A percentile compares a stretch with the other conserved stretches of the same genome.
phyloP scores from a whole-genome alignment of 2,113 vertebrate genomes.

The Mustela nigripes region DNA sequence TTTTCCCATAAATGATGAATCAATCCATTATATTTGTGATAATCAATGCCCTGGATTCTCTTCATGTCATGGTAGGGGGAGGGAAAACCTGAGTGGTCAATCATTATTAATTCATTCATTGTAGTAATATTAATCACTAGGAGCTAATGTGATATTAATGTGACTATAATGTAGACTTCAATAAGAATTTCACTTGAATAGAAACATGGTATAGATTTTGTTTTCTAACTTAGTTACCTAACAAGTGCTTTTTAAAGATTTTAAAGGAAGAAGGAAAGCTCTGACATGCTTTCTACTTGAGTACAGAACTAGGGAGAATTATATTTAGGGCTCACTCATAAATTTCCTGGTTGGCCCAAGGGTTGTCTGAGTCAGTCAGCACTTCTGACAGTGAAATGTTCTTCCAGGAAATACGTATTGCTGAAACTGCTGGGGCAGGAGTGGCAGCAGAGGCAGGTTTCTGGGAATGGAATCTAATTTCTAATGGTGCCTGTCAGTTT shows the following conservation, averaged over 20 bases:
- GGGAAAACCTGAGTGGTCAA: slow-evolving; percentile 83
- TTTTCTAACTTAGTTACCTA: slow-evolving; percentile 72
- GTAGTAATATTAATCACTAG: slow-evolving; percentile 86
- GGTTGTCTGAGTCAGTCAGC: slow-evolving; percentile 78
- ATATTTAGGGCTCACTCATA: slow-evolving; percentile 16
- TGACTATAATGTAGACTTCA: slow-evolving; percentile 85
- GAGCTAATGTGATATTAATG: slow-evolving; percentile 90
- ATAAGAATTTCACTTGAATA: slow-evolving; percentile 84
- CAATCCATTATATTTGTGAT: slow-evolving; percentile 90
- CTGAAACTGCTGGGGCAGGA: not conserved
- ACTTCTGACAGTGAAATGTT: slow-evolving; percentile 73
- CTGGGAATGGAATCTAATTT: slow-evolving; percentile 86
- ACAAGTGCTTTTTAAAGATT: slow-evolving; percentile 66
- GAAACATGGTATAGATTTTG: slow-evolving; percentile 82
- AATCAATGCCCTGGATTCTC: slow-evolving; percentile 89
- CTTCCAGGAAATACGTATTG: slow-evolving; percentile 87
- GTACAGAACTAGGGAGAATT: slow-evolving; percentile 27
- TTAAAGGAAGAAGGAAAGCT: slow-evolving; percentile 56
- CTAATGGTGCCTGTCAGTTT: slow-evolving; percentile 63
- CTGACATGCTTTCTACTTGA: not conserved
- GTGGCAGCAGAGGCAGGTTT: slow-evolving; percentile 68
- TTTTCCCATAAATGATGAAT: slow-evolving; percentile 91
- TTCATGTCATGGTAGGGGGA: slow-evolving; percentile 83
- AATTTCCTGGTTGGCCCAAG: slow-evolving; percentile 58
- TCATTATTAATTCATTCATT: slow-evolving; percentile 91